phyloP scores from a whole-genome alignment of 2,888 invertebrate genomes.

The Sthenelais limicola region DNA sequence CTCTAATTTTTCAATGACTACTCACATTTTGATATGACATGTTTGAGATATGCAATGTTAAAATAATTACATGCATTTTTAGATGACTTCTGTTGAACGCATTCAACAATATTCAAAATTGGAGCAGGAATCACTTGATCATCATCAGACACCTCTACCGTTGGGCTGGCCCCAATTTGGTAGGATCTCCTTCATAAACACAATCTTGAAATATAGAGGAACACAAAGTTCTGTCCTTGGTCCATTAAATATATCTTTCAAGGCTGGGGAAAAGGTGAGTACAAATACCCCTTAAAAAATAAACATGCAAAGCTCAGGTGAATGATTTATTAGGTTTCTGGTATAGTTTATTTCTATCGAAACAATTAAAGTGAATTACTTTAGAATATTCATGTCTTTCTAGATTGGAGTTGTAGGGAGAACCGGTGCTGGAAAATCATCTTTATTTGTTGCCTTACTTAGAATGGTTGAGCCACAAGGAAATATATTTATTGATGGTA shows the following conservation, averaged over 20 bases:
- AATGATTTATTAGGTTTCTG: background rate
- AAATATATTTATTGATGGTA: background rate
- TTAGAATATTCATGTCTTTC: background rate
- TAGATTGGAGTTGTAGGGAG: conserved; percentile 15
- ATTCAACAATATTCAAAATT: background rate
- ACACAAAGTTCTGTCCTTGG: background rate
- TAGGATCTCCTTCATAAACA: background rate
- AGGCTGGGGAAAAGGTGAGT: background rate
- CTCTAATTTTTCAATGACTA: too few species aligned
- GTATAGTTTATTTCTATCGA: background rate
- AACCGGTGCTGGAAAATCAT: conserved; percentile 3
- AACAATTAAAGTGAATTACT: background rate
- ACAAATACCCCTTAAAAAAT: background rate
- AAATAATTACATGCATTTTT: too few species aligned
- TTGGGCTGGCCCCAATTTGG: background rate
- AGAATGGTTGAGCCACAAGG: conserved; percentile 26
- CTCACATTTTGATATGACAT: too few species aligned
- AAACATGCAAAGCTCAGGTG: background rate
- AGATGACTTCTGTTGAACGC: conserved; percentile 22
- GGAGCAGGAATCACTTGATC: conserved; percentile 2
- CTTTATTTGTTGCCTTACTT: background rate
- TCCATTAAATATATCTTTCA: background rate
- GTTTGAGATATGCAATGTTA: too few species aligned
- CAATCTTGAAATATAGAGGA: background rate
- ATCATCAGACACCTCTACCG: background rate